Evolutionary conservation across 2,888 invertebrate species (phyloP), one percentile per base, ranked within the genome.

Genomic region (Cosmopolites sordidus): DNA sequence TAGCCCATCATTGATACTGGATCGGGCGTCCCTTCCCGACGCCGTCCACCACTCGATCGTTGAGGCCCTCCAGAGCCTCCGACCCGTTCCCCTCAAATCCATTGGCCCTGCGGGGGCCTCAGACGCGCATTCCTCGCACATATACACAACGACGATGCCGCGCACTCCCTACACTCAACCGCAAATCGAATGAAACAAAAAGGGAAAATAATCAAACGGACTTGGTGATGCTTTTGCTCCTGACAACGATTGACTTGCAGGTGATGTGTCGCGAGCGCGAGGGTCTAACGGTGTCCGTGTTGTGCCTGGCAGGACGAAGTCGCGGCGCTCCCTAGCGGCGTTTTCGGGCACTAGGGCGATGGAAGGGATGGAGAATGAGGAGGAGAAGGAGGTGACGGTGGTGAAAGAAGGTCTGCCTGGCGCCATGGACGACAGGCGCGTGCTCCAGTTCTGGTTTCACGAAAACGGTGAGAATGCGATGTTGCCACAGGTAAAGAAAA

Each of bases 1-100:
- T 89, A 90, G 79, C 90, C 90, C 90, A 91, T 91, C 89, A 90
- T 88, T 80, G 83, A 73, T 67, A 63, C 70, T 70, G 69, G 75
- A 76, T 76, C 76, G 77, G 75, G 73, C 70, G 73, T 73, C 75
- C 70, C 71, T 62, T 59, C 59, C 43, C 33, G 53, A 30, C 56
- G 17, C 51, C 51, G 45, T 47, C 48, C 53, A 54, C 43, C 33
- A 30, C 43, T 33, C 38, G 40, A 53, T 38, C 48, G 49, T 52
- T 51, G 51, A 58, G 55, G 57, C 48, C 58, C 56, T 18, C 44
- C 39, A 56, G 54, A 56, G 51, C 59, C 46, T 55, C 44, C 47
- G 45, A 48, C 27, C 16, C 16, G 33, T n/a, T 43, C 47, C 41
- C n/a, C 2, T 16, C 39, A 39, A 30, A 48, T 48, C 58, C 74